phyloP scores from a whole-genome alignment of 2,797 vertebrate genomes.

The Hephaestus fuliginosus region DNA sequence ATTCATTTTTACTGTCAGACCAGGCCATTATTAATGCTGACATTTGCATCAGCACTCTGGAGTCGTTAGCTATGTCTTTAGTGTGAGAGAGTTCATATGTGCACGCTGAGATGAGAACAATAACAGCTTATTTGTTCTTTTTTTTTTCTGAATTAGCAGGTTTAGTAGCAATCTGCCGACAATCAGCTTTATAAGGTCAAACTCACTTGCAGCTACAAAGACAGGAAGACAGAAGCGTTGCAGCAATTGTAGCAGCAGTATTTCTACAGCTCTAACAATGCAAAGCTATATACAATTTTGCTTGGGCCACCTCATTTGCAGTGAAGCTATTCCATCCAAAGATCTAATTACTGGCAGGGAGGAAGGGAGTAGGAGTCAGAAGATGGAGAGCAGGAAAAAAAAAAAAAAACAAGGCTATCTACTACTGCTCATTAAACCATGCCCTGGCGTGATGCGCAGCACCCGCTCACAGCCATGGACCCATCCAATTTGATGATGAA shows the following conservation, averaged over 20 bases:
- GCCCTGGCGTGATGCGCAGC: slow-evolving; percentile 26
- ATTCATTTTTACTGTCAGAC: slow-evolving; percentile 21
- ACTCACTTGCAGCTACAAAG: slow-evolving; percentile 5
- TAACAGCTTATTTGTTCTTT: background rate
- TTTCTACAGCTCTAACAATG: background rate
- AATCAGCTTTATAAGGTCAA: slow-evolving; percentile 34
- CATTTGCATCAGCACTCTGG: slow-evolving; percentile 29
- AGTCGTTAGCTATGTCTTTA: slow-evolving; percentile 6
- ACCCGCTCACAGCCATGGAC: slow-evolving; percentile 19
- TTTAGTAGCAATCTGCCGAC: slow-evolving; percentile 10
- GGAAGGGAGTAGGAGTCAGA: slow-evolving; percentile 12
- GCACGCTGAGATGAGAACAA: background rate
- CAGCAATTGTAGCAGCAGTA: background rate
- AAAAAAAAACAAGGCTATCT: slow-evolving; percentile 8
- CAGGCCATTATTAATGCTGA: slow-evolving; percentile 18
- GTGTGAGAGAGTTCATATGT: background rate
- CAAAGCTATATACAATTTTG: background rate
- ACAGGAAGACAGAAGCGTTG: background rate
- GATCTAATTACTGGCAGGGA: slow-evolving; percentile 42
- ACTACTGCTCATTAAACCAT: slow-evolving; percentile 18
- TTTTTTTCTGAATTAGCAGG: background rate
- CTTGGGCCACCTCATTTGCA: slow-evolving; percentile 1
- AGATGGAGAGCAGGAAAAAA: background rate
- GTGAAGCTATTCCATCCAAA: slow-evolving; percentile 4
- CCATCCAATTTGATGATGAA: slow-evolving; percentile 47